Base-by-base conservation (phyloP, 2,797 vertebrate species). In the Mallotus villosus region DNA sequence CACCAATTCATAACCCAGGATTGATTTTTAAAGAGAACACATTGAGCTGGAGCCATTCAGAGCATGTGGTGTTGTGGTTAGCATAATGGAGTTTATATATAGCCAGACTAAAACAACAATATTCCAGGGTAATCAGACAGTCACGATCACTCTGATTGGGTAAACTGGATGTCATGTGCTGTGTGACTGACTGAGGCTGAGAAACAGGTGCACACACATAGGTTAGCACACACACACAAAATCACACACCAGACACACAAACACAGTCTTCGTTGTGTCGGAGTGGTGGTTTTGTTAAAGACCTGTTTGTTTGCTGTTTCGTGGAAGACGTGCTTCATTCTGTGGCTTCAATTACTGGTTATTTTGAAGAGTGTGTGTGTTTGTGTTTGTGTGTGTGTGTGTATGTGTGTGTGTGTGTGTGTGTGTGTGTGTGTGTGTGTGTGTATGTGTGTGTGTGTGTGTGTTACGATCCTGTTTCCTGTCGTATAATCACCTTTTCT, bases 1-100 rank as follows among this genome's bases (percentile, higher is more conserved):
- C 69, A 63, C 70, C 82, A 76, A 85, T 82, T 85, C 83, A 84
- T 85, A 84, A 82, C 74, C 58, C 58, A n/a, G 65, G 73, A 86
- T 84, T 78, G 81, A 82, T 83, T 84, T 81, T 72, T 73, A 75
- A 75, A 75, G 21, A 72, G 68, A 24, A 61, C 70, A 34, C 58
- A 71, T 68, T 74, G 70, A 71, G 67, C 21, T 16, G 63, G 22
- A 63, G 51, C 34, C 69, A 78, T 82, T 81, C 80, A 64, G 71
- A 75, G 71, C 80, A 73, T 72, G 75, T 78, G 51, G 58, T 73
- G 53, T 72, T 41, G 70, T 46, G 72, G 72, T 79, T 82, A 75
- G 74, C 64, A 77, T 83, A 81, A 82, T 86, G 63, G 51, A 73
- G 67, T 74, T 84, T 83, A 78, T 83, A 86, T 65, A 67, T 74